Percentiles rank a stretch among this genome's conserved stretches.
Conservation (phyloP, 2,888 invertebrate species). For the Halictus ligatus region DNA sequence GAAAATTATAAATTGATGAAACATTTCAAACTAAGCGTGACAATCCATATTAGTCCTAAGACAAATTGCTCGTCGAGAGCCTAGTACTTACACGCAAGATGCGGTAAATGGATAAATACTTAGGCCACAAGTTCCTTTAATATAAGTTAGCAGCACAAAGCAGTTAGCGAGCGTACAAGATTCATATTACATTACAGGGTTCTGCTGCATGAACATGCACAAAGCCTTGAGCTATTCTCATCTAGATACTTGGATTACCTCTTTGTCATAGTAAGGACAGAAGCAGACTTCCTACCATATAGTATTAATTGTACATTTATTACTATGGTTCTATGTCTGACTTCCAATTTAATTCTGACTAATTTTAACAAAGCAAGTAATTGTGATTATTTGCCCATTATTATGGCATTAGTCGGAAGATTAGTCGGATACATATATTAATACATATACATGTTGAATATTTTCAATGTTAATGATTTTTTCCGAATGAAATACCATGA, state of each 20-base stretch:
- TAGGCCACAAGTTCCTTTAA: constrained; percentile 72
- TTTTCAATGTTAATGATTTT: background rate
- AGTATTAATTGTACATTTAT: constrained; percentile 52
- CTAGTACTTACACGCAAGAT: constrained; percentile 73
- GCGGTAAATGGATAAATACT: constrained; percentile 73
- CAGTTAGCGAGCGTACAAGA: constrained; percentile 77
- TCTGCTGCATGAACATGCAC: constrained; percentile 77
- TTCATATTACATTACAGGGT: constrained; percentile 79
- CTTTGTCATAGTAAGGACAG: constrained; percentile 66
- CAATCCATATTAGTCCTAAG: constrained; percentile 4
- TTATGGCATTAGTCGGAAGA: constrained; percentile 25
- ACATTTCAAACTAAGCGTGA: background rate
- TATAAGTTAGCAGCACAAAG: constrained; percentile 82
- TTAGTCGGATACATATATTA: background rate
- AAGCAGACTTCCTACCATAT: constrained; percentile 67
- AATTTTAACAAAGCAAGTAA: constrained; percentile 28
- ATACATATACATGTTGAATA: background rate
- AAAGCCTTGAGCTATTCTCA: constrained; percentile 78
- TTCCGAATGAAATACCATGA: constrained; percentile 15
- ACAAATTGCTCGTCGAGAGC: constrained; percentile 32
- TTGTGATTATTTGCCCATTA: constrained; percentile 18
- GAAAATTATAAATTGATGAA: background rate
- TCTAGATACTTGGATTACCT: constrained; percentile 75
- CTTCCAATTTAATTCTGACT: constrained; percentile 24
- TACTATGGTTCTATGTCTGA: constrained; percentile 20